Base-by-base conservation (phyloP, 2,113 vertebrate species). In the Brienomyrus longianalis region DNA sequence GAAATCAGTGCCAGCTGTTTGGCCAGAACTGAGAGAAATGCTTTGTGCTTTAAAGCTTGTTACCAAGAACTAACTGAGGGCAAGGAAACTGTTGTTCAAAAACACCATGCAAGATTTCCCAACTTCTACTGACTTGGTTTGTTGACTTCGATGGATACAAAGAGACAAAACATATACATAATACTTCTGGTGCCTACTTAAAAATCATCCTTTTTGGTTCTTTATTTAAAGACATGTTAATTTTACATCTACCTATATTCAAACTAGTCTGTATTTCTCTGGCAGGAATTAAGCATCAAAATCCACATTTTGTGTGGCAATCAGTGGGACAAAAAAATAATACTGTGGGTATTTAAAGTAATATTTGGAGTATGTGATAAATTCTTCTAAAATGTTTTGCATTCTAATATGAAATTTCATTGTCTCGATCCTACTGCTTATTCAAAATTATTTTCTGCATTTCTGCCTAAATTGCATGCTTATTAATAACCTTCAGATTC, bases 91-190 rank as follows among this genome's bases (percentile, higher is more conserved):
- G 91, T 90, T 91, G 88, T 94, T 95, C 93, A 93, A 91, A 94
- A 94, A 94, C 89, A 89, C 88, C 91, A 88, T 84, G 52, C 77
- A 91, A 92, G 90, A 94, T 95, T 95, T 96, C 93, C 92, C 93
- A 95, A 95, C 94, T 93, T 94, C 94, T 27, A 70, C 9, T 92
- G 93, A 93, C 93, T 94, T 70, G 10, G 95, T 89, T 89, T 91
- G 94, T 62, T 93, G 93, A 92, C 92, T 85, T 89, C 52, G 91
- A 93, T 66, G 23, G 59, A 66, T 89, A 17, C 70, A 77, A 39
- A 77, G 70, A 77, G 23, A 39, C 70, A 39, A 39, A 39, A 31
- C 70, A 77, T 31, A 39, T 39, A 35, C 9, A 3, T 31, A 35
- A 77, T 77, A 77, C 27, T 7, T 77, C 15, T 39, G 31, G 31